phyloP scores from a whole-genome alignment of 2,888 invertebrate species.

The Tethea ocularis region DNA sequence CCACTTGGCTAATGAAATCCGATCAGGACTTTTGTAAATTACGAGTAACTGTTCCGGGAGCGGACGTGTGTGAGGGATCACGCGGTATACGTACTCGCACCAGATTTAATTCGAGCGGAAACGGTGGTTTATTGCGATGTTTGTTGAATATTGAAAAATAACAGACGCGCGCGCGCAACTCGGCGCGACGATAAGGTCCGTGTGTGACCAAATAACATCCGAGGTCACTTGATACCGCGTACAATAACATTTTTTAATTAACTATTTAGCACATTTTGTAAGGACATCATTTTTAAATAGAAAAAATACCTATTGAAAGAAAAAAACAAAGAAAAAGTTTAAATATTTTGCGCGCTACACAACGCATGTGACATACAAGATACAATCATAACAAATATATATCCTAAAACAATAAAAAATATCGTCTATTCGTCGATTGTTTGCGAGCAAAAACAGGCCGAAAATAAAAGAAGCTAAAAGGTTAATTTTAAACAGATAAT shows the following conservation, averaged over 20 bases:
- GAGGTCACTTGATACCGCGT: background rate
- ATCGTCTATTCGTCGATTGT: background rate
- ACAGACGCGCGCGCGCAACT: background rate
- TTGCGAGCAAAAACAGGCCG: background rate
- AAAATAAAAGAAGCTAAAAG: background rate
- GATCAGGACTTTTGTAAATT: background rate
- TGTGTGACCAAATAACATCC: background rate
- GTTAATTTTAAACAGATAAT: background rate
- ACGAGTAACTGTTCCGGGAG: background rate
- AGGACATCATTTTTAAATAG: too few relatives aligned
- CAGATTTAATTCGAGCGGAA: background rate
- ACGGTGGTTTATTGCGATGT: background rate
- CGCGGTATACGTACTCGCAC: background rate
- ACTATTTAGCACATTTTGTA: too few relatives aligned
- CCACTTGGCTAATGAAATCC: background rate
- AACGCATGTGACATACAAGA: too few relatives aligned
- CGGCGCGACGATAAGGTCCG: background rate
- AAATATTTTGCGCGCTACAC: too few relatives aligned
- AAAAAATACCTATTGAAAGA: too few relatives aligned
- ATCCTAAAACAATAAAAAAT: too few relatives aligned
- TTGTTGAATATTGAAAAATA: slow-evolving; percentile 4
- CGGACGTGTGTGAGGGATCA: background rate
- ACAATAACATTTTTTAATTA: too few relatives aligned
- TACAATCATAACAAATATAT: too few relatives aligned
- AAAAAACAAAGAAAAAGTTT: too few relatives aligned